A percentile compares a stretch with the other conserved stretches of the same genome.
These are phyloP conservation scores for Zosterops hypoxanthus DNA, from an alignment of 2,113 vertebrate genomes.

Conservation along the genomic window DNA sequence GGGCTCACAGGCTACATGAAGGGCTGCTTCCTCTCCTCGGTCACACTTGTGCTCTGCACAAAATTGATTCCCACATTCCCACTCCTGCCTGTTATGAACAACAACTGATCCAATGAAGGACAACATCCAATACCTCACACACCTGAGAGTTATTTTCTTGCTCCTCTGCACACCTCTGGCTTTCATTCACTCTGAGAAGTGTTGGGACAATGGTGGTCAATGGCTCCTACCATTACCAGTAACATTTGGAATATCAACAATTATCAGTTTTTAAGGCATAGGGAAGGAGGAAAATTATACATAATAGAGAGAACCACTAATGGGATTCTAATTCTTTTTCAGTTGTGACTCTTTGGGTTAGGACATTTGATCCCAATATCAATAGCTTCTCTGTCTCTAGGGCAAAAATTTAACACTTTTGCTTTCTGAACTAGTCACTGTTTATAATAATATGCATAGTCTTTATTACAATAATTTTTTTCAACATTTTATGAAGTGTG, in stretches of 20 bases:
- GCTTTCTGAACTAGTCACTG: constrained; percentile 33
- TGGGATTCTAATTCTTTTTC: background rate
- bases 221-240: background rate
- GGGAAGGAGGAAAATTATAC: background rate
- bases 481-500: constrained; percentile 64
- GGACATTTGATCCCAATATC: constrained; percentile 8
- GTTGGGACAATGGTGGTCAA: background rate
- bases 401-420: constrained; percentile 10
- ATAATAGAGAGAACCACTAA: background rate
- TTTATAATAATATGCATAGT: constrained; percentile 37
- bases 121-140: background rate
- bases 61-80: background rate
- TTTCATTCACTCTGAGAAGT: background rate
- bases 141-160: background rate
- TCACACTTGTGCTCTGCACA: background rate
- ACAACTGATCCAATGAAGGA: fast-evolving
- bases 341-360: background rate
- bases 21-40: background rate
- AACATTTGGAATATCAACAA: background rate
- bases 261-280: background rate
- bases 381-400: constrained; percentile 17
- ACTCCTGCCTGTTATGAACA: background rate
- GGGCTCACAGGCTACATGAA: background rate
- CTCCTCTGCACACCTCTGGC: background rate
- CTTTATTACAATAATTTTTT: constrained; percentile 56